Evolutionary conservation across 2,797 vertebrate species (phyloP).

Genomic region (Sebastes goodei): DNA sequence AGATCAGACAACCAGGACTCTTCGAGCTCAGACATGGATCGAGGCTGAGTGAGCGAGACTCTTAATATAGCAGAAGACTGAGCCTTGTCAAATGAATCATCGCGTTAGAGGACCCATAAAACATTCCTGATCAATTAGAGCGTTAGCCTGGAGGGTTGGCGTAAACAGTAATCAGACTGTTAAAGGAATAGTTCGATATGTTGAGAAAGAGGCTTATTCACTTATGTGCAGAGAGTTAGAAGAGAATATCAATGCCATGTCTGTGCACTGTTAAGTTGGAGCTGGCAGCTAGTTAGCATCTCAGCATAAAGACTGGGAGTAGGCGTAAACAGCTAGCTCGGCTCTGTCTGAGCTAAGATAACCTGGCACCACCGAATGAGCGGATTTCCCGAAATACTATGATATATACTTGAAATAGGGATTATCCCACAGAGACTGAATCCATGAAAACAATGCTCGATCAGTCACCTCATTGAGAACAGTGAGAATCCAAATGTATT

Average conservation of each 20-base stretch:
- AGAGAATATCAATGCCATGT: not conserved
- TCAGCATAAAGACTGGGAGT: not conserved
- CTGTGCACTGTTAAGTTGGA: not conserved
- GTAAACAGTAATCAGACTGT: constrained; percentile 20
- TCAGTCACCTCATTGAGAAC: constrained; percentile 26
- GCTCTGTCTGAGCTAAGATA: not conserved
- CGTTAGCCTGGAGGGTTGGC: not conserved
- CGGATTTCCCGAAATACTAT: not conserved
- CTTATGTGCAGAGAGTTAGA: not conserved
- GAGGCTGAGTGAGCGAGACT: constrained; percentile 23
- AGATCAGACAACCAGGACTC: constrained; percentile 40
- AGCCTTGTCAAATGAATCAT: constrained; percentile 51
- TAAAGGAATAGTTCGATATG: not conserved
- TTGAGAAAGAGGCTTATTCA: not conserved
- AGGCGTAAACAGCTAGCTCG: not conserved
- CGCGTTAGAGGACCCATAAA: constrained; percentile 42
- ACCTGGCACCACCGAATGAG: not conserved
- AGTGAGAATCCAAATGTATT: constrained; percentile 22
- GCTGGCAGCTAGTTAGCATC: not conserved
- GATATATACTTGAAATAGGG: not conserved
- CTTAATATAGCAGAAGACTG: constrained; percentile 15
- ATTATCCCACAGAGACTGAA: not conserved
- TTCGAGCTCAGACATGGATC: constrained; percentile 25
- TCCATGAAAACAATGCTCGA: not conserved
- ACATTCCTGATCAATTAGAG: constrained; percentile 42